A percentile compares a stretch with the other conserved stretches of the same genome.
These are phyloP conservation scores for Cordilura impudica DNA, from an alignment of 2,888 invertebrate genomes.

Conservation along the genomic window DNA sequence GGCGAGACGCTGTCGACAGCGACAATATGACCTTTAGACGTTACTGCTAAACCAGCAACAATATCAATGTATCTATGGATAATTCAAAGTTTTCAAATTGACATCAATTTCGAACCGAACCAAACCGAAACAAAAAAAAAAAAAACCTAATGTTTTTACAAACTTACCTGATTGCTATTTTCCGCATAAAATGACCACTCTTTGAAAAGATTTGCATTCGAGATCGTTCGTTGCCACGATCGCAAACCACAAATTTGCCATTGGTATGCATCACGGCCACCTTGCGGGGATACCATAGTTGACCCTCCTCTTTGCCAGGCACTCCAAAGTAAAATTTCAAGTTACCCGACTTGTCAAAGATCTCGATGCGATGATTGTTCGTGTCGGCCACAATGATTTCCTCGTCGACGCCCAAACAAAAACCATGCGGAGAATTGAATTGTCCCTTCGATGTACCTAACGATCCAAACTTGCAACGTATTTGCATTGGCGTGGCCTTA, in stretches of 20 bases:
- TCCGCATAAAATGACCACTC: slow-evolving; percentile 96
- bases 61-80: slow-evolving; percentile 87
- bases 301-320: slow-evolving; percentile 96
- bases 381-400: slow-evolving; percentile 98
- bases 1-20: slow-evolving; percentile 98
- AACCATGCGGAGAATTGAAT: slow-evolving; percentile 98
- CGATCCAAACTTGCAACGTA: slow-evolving; percentile 95
- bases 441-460: slow-evolving; percentile 95
- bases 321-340: slow-evolving; percentile 97
- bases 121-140: not conserved
- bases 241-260: slow-evolving; percentile 97
- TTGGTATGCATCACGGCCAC: slow-evolving; percentile 93
- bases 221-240: slow-evolving; percentile 96
- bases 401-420: slow-evolving; percentile 95
- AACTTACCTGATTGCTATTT: slow-evolving; percentile 86
- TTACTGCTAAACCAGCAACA: slow-evolving; percentile 96
- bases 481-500: slow-evolving; percentile 91
- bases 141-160: not conserved
- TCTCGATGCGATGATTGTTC: slow-evolving; percentile 96
- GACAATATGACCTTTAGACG: slow-evolving; percentile 93
- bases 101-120: not conserved
- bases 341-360: slow-evolving; percentile 95
- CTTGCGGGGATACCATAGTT: slow-evolving; percentile 97
- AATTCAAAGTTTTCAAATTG: not conserved
- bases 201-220: slow-evolving; percentile 98